Evolutionary conservation across 2,797 vertebrate species (phyloP), one percentile per base, ranked within the genome.

Genomic region (Protonibea diacanthus): DNA sequence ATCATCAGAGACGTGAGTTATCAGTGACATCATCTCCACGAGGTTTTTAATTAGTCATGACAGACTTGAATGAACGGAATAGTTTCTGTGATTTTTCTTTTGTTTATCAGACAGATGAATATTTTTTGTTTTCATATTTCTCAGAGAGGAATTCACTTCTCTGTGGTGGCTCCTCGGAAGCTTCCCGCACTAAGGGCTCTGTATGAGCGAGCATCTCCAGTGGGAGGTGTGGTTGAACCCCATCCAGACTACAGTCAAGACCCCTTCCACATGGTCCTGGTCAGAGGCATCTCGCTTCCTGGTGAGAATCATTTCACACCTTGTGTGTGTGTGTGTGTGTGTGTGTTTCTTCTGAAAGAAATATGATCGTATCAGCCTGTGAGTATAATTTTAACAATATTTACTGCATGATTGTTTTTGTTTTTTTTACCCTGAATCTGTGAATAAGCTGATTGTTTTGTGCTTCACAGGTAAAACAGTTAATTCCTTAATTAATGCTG

Each of bases 131-230:
- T 47, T 48, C 3, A 9, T 56, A 1, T 57, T 60, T 71, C 25
- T 5, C 58, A 98, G 97, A 95, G 94, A 56, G 97, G 97, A 42
- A 97, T 98, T 81, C 95, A 97, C 82, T 98, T 98, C 89, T 98
- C 97, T 0, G 95, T 98, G 2, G 96, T 98, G 55, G 96, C 97
- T 7, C 97, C 97, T 0, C 95, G 97, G 59, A 98, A 97, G 61
- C 94, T 98, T 38, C 97, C 97, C 0, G 97, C 97, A 0, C 90
- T 98, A 6, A 93, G 96, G 33, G 93, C 95, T 4, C 90, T 98
- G 74, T 98, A 96, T 47, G 97, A 98, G 45, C 92, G 97, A 56
- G 97, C 97, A 0, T 96, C 96, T 13, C 95, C 96, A 0, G 93
- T 95, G 0, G 93, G 92, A 4, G 95, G 95, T 0, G 84, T 93